A percentile compares a stretch with the other conserved stretches of the same genome.
Evolutionary conservation across 2,888 invertebrate genomes (phyloP).

Genomic region (Drosophila stalkeri): DNA sequence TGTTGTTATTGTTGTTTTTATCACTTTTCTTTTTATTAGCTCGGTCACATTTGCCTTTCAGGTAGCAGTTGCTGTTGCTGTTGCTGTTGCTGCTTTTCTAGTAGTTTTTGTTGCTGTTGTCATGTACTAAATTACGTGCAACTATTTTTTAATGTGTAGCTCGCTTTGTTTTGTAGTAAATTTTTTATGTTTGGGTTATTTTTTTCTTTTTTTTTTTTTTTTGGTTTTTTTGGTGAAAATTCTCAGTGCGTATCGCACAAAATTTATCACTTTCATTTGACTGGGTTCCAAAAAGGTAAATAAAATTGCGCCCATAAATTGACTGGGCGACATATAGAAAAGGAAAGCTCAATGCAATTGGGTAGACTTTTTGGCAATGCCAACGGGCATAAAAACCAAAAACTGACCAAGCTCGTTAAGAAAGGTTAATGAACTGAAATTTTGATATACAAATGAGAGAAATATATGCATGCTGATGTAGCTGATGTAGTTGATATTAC

Average conservation of each 20-base stretch:
- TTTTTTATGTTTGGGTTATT: conserved; percentile 25
- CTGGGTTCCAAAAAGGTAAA: conserved; percentile 58
- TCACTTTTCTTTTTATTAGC: conserved; percentile 66
- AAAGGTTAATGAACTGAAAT: conserved; percentile 15
- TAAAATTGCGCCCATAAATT: conserved; percentile 47
- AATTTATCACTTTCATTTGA: conserved; percentile 75
- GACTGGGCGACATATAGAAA: conserved; percentile 36
- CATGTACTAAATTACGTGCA: conserved; percentile 73
- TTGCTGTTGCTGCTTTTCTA: conserved; percentile 33
- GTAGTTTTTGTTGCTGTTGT: conserved; percentile 39
- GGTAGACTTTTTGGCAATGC: conserved; percentile 8
- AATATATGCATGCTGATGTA: neutral
- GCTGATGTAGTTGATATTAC: neutral
- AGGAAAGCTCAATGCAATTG: conserved; percentile 31
- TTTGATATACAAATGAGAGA: neutral
- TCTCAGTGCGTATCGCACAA: conserved; percentile 58
- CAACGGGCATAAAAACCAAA: neutral
- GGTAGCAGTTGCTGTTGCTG: conserved; percentile 35
- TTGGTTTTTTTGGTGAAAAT: conserved; percentile 59
- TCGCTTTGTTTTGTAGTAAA: conserved; percentile 37
- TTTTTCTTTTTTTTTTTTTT: conserved; percentile 30
- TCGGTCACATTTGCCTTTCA: conserved; percentile 58
- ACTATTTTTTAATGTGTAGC: conserved; percentile 66
- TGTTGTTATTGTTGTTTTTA: conserved; percentile 29
- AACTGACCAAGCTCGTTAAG: neutral